These are phyloP conservation scores for Cephus nigrinus DNA, from an alignment of 2,888 invertebrate species.

Conservation along the genomic window DNA sequence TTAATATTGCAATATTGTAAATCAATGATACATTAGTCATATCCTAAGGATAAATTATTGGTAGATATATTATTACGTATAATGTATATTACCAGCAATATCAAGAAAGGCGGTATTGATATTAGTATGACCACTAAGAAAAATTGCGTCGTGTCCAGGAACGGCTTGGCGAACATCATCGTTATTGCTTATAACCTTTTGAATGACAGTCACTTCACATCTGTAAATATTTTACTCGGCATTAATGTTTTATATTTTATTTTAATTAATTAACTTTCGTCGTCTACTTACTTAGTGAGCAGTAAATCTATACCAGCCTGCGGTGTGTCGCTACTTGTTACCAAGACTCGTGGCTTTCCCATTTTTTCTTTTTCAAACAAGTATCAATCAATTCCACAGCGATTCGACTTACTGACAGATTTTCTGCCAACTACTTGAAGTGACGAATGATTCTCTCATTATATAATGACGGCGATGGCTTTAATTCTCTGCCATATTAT, in stretches of 20 bases:
- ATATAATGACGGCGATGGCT: not conserved
- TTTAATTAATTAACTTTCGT: not conserved
- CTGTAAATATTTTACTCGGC: constrained; percentile 32
- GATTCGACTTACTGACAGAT: not conserved
- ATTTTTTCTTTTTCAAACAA: constrained; percentile 35
- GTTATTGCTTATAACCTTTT: constrained; percentile 24
- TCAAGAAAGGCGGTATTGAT: constrained; percentile 72
- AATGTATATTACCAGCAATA: constrained; percentile 69
- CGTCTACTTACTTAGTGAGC: constrained; percentile 56
- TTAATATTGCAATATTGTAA: not conserved
- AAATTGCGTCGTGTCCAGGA: constrained; percentile 54
- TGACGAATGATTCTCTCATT: not conserved
- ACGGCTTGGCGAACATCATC: constrained; percentile 47
- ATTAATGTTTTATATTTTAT: not conserved
- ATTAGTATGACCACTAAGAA: constrained; percentile 42
- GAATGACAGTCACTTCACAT: constrained; percentile 54
- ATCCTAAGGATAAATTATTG: not conserved
- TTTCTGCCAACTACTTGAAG: not conserved
- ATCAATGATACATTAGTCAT: not conserved
- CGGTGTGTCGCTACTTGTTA: constrained; percentile 67
- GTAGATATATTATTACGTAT: not conserved
- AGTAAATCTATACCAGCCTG: constrained; percentile 65
- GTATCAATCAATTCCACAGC: not conserved
- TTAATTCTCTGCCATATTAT: not conserved
- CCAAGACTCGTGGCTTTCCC: constrained; percentile 66